A percentile compares a stretch with the other conserved stretches of the same genome.
Conservation (phyloP, 2,797 vertebrate genomes). For the Paedocypris micromegethes region DNA sequence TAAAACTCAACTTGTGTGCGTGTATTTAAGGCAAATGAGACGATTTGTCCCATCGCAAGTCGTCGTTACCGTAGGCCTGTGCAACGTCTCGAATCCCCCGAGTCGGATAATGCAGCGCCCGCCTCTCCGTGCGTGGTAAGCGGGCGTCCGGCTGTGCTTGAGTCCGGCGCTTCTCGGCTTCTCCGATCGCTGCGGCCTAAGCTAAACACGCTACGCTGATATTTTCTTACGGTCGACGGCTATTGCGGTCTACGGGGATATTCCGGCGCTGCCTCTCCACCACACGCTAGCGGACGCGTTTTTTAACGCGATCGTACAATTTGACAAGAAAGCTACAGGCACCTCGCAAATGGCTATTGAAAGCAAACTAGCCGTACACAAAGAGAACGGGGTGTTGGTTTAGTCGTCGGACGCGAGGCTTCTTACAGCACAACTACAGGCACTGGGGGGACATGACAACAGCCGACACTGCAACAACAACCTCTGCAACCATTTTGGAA, state of each 20-base stretch:
- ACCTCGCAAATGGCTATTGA: constrained; percentile 55
- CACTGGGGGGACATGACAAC: constrained; percentile 99
- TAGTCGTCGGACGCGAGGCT: constrained; percentile 82
- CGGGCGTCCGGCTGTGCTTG: constrained; percentile 59
- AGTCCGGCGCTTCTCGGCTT: constrained; percentile 76
- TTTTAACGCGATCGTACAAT: constrained; percentile 24
- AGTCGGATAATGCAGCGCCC: constrained; percentile 63
- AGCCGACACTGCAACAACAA: constrained; percentile 91
- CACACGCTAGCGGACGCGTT: constrained; percentile 17
- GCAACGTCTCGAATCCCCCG: constrained; percentile 61
- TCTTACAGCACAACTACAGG: constrained; percentile 99
- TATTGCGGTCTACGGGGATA: constrained; percentile 29
- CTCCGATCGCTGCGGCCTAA: constrained; percentile 57
- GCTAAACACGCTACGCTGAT: constrained; percentile 34
- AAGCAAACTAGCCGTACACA: constrained; percentile 75
- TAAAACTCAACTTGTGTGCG: neutral
- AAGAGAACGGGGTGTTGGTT: constrained; percentile 72
- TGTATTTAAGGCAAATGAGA: neutral
- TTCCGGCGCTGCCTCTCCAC: constrained; percentile 22
- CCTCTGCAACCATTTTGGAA: constrained; percentile 99
- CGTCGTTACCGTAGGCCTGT: constrained; percentile 59
- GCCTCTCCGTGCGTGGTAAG: constrained; percentile 37
- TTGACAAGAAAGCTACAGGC: constrained; percentile 16
- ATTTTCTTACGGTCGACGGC: constrained; percentile 43
- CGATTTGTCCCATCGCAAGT: constrained; percentile 23